These are phyloP conservation scores for Platypus cylindrus DNA, from an alignment of 2,888 invertebrate species.

Conservation along the genomic window DNA sequence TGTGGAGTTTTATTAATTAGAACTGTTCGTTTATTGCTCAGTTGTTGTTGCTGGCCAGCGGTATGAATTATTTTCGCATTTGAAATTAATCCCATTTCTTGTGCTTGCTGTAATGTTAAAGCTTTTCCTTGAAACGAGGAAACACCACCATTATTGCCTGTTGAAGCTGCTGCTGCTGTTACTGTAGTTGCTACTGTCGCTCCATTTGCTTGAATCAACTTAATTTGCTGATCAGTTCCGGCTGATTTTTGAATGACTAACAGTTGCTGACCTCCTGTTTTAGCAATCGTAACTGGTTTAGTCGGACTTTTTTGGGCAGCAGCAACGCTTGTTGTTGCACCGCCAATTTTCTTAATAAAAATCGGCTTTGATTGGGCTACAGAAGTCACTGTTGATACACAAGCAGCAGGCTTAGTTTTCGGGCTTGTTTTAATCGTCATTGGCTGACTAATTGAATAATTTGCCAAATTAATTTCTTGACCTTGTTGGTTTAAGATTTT, in stretches of 20 bases:
- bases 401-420: conserved; percentile 21
- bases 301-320: conserved; percentile 21
- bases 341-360: conserved; percentile 32
- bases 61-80: conserved; percentile 37
- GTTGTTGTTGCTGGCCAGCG: conserved; percentile 25
- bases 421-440: conserved; percentile 29
- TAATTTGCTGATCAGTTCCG: conserved; percentile 21
- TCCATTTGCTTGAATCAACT: conserved; percentile 21
- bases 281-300: conserved; percentile 21
- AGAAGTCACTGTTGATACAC: conserved; percentile 10
- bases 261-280: conserved; percentile 20
- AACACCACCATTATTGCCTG: too few relatives aligned
- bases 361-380: conserved; percentile 28
- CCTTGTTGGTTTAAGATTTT: conserved; percentile 32
- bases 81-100: conserved; percentile 45
- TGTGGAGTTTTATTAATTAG: conserved; percentile 28
- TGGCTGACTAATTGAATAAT: conserved; percentile 28
- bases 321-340: conserved; percentile 16
- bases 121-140: conserved; percentile 42
- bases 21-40: conserved; percentile 32
- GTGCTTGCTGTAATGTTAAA: conserved; percentile 50
- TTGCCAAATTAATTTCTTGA: conserved; percentile 31
- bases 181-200: conserved; percentile 32
- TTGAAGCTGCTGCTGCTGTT: conserved; percentile 1
- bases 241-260: conserved; percentile 13